Percentiles rank a stretch among this genome's conserved stretches.
Conservation (phyloP, 2,113 vertebrate species). For the Echinops telfairi region DNA sequence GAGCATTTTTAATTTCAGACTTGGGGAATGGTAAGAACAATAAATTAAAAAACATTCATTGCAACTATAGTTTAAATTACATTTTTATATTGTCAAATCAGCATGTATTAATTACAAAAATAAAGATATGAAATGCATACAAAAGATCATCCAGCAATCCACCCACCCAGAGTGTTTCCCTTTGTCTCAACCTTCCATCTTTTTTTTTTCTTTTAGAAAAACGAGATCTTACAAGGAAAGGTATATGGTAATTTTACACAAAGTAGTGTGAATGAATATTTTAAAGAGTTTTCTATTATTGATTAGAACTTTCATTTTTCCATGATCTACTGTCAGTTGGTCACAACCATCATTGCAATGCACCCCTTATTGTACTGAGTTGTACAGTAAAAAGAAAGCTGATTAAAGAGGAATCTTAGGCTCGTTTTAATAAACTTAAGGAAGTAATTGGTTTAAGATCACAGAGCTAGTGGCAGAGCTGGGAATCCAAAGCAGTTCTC, state of each 20-base stretch:
- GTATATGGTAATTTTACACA: neutral
- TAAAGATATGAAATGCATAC: neutral
- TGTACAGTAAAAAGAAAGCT: neutral
- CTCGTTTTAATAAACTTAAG: neutral
- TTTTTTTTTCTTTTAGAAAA: neutral
- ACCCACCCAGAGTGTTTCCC: neutral
- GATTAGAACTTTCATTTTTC: neutral
- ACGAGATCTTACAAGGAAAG: neutral
- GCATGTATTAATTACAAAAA: neutral
- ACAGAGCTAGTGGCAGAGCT: neutral
- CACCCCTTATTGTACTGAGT: neutral
- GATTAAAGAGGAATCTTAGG: neutral
- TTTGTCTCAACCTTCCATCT: neutral
- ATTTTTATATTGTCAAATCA: neutral
- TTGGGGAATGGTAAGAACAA: neutral
- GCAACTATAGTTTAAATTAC: neutral
- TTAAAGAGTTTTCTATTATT: neutral
- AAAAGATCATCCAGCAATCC: neutral
- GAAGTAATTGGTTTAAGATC: conserved; percentile 11
- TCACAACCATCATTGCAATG: neutral
- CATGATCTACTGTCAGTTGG: neutral
- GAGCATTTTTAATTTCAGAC: conserved; percentile 44
- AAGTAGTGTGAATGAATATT: neutral
- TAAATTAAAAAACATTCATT: neutral
- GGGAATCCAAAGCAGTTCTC: neutral